Evolutionary conservation across 2,113 vertebrate genomes (phyloP), one percentile per base, ranked within the genome.

Genomic region (Neodontobutis hainanensis): DNA sequence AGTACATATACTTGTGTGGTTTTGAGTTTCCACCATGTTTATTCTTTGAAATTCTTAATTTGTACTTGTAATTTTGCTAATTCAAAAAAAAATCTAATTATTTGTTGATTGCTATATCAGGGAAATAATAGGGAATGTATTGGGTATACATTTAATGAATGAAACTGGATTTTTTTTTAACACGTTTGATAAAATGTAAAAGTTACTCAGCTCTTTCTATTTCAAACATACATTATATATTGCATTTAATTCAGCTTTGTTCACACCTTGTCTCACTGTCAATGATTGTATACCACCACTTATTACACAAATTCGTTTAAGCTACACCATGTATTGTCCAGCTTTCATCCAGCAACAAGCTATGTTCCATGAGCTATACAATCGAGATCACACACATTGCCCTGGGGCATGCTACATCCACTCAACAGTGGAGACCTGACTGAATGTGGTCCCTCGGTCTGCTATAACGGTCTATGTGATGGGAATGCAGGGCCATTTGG

Each of bases 401-500:
- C 75, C 73, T 32, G 15, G 77, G 85, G 78, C 78, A 45, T 43
- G 61, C 68, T 81, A 45, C 64, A 78, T 80, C 75, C 75, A 75
- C 77, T 85, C 68, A 73, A 52, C 46, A 55, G 53, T 64, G 72
- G 61, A 80, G 80, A 63, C 70, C 79, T 68, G 50, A 75, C 77
- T 71, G 48, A 65, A 70, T 79, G 83, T 80, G 74, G 63, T 89
- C 77, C 73, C 72, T 64, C 56, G 82, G 65, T 81, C 75, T 86
- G 87, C 81, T 71, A 86, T 87, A 83, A 79, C 78, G 59, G 75
- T 80, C 76, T 56, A 79, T 87, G 78, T 72, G 83, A 88, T 86
- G 88, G 85, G 84, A 82, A 90, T 85, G 72, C 70, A 65, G 71
- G 68, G 68, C 78, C 76, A 87, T 80, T 86, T 88, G 87, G 86